Base-by-base conservation (phyloP, 2,888 invertebrate species). In the Lasioglossum calceatum region DNA sequence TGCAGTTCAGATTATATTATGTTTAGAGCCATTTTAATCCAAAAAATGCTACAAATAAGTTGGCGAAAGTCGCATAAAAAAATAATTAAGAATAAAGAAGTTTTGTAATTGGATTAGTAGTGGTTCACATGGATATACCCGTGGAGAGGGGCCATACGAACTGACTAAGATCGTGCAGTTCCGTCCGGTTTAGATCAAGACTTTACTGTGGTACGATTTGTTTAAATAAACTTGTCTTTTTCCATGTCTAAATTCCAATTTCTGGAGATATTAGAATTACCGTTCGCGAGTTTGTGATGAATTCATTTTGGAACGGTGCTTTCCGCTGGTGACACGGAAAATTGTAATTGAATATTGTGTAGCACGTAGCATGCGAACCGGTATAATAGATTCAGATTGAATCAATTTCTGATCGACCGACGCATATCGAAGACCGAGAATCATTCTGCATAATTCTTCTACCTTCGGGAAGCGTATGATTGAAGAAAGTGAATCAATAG, bases 381-480 rank as follows among this genome's bases (percentile, higher is more conserved):
- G 12, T 16, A 12, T 42, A 23, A 70, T 39, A 42, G 39, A 36
- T 67, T 67, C 39, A 39, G 23, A 67, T 67, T 19, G 36, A 36
- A 70, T 70, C 39, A 70, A 70, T 71, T 71, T 71, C 39, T 42
- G 42, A 71, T 71, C 71, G 71, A 71, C 39, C 71, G 42, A 71
- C 39, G 71, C 39, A n/a, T 54, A 39, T 79, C 71, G 54, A 54
- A 27, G n/a, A 64, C 27, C 84, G 84, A 73, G 82, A 73, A 84
- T 84, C 82, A 77, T 82, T 84, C 77, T 82, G 72, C 50, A 27
- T 82, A 82, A 84, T 82, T 84, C 82, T 64, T 64, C 64, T 71
- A 71, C 71, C 61, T 67, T 50, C 58, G 42, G 42, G 47, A 82
- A 54, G 50, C 32, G 39, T 19, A 76, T 50, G 42, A 47, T n/a